These are phyloP conservation scores for Nomia melanderi DNA, from an alignment of 1,140 invertebrate genomes.

Conservation along the genomic window DNA sequence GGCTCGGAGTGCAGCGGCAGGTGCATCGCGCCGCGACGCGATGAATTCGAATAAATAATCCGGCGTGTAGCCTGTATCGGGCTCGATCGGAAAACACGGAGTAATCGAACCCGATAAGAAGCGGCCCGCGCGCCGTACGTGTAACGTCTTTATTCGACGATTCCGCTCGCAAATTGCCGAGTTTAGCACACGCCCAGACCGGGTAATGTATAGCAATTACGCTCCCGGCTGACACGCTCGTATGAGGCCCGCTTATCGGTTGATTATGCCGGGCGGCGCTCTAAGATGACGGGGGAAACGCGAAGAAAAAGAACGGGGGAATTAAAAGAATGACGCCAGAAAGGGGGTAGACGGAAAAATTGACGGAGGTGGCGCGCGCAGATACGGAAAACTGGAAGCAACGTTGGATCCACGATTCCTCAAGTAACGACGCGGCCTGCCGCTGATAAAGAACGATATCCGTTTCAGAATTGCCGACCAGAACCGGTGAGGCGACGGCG, in stretches of 20 bases:
- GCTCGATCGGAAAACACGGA: conserved; percentile 41
- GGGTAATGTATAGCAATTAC: conserved; percentile 44
- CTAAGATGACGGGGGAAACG: background rate
- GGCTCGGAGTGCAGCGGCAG: conserved; percentile 12
- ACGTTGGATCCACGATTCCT: conserved; percentile 4
- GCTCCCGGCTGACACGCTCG: conserved; percentile 21
- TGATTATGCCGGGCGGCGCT: conserved; percentile 25
- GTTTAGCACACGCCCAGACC: conserved; percentile 31
- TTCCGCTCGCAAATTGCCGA: conserved; percentile 40
- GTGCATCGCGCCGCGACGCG: conserved; percentile 12
- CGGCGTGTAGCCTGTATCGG: background rate
- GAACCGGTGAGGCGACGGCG: background rate
- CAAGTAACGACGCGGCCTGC: background rate
- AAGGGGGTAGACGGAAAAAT: too few species aligned
- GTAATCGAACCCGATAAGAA: conserved; percentile 34
- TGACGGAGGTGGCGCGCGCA: background rate
- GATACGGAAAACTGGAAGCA: conserved; percentile 7
- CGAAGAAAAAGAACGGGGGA: background rate
- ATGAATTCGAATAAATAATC: conserved; percentile 49
- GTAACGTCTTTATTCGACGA: conserved; percentile 22
- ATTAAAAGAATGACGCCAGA: too few species aligned
- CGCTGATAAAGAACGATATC: conserved; percentile 4
- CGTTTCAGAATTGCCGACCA: background rate
- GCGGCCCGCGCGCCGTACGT: background rate
- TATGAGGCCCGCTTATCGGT: conserved; percentile 33